A percentile compares a stretch with the other conserved stretches of the same genome.
Evolutionary conservation across 2,113 vertebrate species (phyloP).

Genomic region (Sialia sialis): DNA sequence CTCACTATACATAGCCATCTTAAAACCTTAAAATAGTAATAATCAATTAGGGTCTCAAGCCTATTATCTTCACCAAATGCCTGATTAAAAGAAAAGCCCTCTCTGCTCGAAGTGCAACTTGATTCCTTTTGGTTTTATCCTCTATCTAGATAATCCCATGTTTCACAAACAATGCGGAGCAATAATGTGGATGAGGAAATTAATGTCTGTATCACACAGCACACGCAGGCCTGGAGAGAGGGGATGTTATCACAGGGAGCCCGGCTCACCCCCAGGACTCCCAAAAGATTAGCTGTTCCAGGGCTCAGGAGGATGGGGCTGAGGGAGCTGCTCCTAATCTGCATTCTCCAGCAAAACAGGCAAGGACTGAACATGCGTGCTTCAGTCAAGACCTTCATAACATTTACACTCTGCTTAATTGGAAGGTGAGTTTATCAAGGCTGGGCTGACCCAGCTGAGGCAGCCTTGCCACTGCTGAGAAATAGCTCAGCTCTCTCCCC

Average conservation of each 20-base stretch:
- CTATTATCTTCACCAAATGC: constrained; percentile 68
- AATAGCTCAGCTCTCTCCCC: background rate
- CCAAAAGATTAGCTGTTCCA: background rate
- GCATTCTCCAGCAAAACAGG: background rate
- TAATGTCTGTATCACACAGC: constrained; percentile 6
- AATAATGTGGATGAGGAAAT: constrained; percentile 52
- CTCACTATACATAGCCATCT: constrained; percentile 51
- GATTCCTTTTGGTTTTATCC: constrained; percentile 61
- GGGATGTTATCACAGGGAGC: constrained; percentile 16
- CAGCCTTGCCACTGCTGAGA: background rate
- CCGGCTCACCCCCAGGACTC: background rate
- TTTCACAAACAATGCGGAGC: constrained; percentile 56
- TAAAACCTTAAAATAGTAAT: constrained; percentile 68
- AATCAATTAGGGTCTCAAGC: constrained; percentile 67
- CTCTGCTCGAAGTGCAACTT: constrained; percentile 55
- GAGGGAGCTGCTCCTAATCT: background rate
- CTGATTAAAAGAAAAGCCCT: constrained; percentile 67
- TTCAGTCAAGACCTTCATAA: background rate
- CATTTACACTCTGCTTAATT: background rate
- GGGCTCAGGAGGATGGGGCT: background rate
- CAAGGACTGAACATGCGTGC: background rate
- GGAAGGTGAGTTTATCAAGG: background rate
- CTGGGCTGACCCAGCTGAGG: background rate
- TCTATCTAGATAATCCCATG: constrained; percentile 56
- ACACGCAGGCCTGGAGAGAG: constrained; percentile 2